Evolutionary conservation across 2,888 invertebrate genomes (phyloP), one percentile per base, ranked within the genome.

Genomic region (Lasioglossum leucozonium): DNA sequence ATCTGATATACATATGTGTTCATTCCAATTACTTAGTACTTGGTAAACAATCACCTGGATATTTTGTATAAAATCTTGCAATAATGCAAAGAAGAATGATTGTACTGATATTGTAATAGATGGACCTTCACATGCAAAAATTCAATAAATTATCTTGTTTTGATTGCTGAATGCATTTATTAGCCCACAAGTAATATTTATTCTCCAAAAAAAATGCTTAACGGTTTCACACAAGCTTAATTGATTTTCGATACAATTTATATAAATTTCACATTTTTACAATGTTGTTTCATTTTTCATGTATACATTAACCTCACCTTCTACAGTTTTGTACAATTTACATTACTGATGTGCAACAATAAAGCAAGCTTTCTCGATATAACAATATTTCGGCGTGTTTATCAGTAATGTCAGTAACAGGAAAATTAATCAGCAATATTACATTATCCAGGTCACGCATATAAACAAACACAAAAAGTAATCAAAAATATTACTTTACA

Each of bases 21-120:
- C 91, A 91, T 92, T 93, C 90, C 91, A 92, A 86, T 93, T 89
- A 91, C 77, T 87, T 89, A 84, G 67, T 90, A 91, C 82, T 90
- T 91, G 83, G 76, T 88, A 88, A 90, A 88, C 84, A 81, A 77
- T 89, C 85, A 85, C 82, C 81, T 88, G 74, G 88, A 77, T 84
- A 90, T 91, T 93, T 91, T 93, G 87, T 92, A 92, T 85, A 92
- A 88, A 91, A 91, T 86, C 74, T 87, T 88, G 84, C 85, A 77
- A 83, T 86, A 69, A 86, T 82, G 42, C 74, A 82, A 58, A 81
- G 81, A 82, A 62, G 51, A 77, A 79, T 82, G 80, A 83, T 88
- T 87, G 51, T 89, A 90, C 77, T 72, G 73, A 81, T 83, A 77
- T 87, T 87, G 85, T 87, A 90, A 91, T 81, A 85, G 79, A 82